A percentile compares a stretch with the other conserved stretches of the same genome.
phyloP scores from a whole-genome alignment of 2,113 vertebrate genomes.

The Malurus alboscapulatus region DNA sequence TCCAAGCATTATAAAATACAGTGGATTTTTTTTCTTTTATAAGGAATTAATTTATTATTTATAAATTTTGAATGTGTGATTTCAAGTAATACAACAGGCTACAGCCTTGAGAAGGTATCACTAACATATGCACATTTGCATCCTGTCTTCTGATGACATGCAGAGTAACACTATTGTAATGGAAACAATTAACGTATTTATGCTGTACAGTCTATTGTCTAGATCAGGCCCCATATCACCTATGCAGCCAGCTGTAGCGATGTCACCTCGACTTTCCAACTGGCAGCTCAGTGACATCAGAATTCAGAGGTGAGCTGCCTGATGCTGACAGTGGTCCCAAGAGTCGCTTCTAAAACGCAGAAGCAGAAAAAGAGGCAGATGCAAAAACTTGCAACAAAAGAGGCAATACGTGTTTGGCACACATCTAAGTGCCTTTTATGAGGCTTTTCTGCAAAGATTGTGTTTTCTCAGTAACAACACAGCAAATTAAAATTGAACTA shows the following conservation, averaged over 20 bases:
- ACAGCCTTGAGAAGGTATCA: background rate
- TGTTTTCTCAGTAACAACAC: background rate
- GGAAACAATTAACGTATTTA: background rate
- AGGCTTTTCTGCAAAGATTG: background rate
- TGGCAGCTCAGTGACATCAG: background rate
- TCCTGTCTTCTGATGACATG: background rate
- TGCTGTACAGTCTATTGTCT: background rate
- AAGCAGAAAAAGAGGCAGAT: background rate
- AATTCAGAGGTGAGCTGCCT: background rate
- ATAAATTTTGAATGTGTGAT: too few relatives aligned
- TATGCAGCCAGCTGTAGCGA: background rate
- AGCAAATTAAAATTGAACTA: background rate
- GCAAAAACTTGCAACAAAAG: background rate
- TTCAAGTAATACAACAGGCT: background rate
- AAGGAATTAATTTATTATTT: background rate
- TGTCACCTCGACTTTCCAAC: background rate
- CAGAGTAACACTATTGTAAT: background rate
- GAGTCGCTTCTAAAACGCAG: background rate
- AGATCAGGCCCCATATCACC: background rate
- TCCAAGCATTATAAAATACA: background rate
- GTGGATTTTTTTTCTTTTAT: background rate
- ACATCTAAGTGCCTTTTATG: background rate
- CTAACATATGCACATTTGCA: background rate
- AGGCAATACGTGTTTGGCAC: rapidly evolving
- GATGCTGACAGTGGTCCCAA: background rate